These are phyloP conservation scores for Branchinecta sandiegonensis DNA, from an alignment of 2,888 invertebrate species.

Conservation along the genomic window DNA sequence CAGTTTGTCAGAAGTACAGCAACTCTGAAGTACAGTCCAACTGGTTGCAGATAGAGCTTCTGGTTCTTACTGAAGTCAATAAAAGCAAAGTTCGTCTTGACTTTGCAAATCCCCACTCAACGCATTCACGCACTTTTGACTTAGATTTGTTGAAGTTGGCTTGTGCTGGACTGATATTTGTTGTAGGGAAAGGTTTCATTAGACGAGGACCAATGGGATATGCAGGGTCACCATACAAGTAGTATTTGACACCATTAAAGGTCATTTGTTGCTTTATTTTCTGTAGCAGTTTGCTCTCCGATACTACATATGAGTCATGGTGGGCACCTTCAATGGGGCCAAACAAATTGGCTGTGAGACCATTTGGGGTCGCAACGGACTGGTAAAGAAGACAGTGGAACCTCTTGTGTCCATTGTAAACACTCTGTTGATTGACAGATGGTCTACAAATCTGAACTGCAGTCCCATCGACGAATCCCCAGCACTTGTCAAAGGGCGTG, in stretches of 20 bases:
- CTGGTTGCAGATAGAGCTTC: constrained; percentile 26
- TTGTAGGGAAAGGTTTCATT: constrained; percentile 12
- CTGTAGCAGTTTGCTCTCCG: constrained; percentile 20
- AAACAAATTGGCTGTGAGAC: constrained; percentile 24
- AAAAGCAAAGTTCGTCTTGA: constrained; percentile 24
- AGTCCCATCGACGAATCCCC: constrained; percentile 14
- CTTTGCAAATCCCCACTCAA: constrained; percentile 26
- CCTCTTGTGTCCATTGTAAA: constrained; percentile 22
- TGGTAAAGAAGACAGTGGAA: constrained; percentile 7
- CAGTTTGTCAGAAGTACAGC: constrained; percentile 25
- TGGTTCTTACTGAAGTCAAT: constrained; percentile 26
- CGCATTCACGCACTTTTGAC: constrained; percentile 22
- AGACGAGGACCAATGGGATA: neutral
- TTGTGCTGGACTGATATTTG: constrained; percentile 18
- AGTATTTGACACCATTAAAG: constrained; percentile 17
- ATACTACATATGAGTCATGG: constrained; percentile 25
- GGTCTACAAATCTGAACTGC: constrained; percentile 14
- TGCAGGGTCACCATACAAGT: constrained; percentile 18
- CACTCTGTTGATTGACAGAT: neutral
- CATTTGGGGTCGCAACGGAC: constrained; percentile 23
- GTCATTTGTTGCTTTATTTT: neutral
- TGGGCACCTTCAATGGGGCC: constrained; percentile 24
- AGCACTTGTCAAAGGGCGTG: neutral
- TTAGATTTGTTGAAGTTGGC: constrained; percentile 25
- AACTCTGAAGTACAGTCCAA: constrained; percentile 26